Evolutionary conservation across 2,113 vertebrate genomes (phyloP).

Genomic region (Panthera uncia): DNA sequence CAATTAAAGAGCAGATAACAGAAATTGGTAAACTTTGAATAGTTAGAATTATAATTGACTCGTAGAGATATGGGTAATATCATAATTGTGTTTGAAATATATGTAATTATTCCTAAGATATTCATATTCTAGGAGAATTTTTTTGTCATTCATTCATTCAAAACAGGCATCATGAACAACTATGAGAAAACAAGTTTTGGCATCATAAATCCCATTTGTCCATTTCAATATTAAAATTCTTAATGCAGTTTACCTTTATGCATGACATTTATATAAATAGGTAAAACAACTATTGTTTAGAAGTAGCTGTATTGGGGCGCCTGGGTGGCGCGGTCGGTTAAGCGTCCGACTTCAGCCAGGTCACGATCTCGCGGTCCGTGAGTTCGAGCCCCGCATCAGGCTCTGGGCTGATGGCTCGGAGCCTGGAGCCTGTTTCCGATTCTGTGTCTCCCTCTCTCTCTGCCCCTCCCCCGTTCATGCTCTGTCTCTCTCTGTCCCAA

Average conservation of each 20-base stretch:
- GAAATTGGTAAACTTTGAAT: background rate
- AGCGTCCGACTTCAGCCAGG: too few species aligned
- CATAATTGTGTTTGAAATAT: background rate
- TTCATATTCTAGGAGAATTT: background rate
- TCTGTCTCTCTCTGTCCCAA: too few species aligned
- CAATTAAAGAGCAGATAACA: background rate
- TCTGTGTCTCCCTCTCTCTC: too few species aligned
- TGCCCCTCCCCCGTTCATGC: too few species aligned
- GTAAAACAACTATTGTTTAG: background rate
- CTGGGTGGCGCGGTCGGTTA: too few species aligned
- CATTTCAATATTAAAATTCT: background rate
- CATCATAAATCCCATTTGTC: background rate
- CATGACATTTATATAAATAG: background rate
- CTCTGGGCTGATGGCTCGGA: too few species aligned
- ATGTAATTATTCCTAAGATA: background rate
- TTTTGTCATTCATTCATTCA: background rate
- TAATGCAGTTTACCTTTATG: background rate
- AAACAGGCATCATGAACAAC: background rate
- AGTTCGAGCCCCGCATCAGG: too few species aligned
- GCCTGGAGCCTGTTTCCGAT: too few species aligned
- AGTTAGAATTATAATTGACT: background rate
- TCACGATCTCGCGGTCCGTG: too few species aligned
- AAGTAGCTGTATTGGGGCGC: background rate
- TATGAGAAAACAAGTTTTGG: background rate
- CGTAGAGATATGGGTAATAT: background rate